Evolutionary conservation across 2,797 vertebrate genomes (phyloP).

Genomic region (Hafferia zeledoni): DNA sequence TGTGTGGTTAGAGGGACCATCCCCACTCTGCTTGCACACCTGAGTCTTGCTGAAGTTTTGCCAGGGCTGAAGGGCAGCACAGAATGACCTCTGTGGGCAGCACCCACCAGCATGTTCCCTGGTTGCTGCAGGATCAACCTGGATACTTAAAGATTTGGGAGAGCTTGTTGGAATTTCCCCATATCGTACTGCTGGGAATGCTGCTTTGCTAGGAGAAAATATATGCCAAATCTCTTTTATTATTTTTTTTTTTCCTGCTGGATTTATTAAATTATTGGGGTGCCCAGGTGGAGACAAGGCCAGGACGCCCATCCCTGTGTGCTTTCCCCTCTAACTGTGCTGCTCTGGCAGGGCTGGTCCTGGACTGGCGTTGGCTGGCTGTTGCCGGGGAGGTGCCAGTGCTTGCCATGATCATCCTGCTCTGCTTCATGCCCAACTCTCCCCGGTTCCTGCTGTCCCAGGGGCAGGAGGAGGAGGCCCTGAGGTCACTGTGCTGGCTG

Average conservation of each 20-base stretch:
- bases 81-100: accelerated
- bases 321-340: neutral
- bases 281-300: neutral
- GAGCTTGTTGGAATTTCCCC: neutral
- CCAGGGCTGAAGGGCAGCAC: neutral
- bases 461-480: constrained; percentile 79
- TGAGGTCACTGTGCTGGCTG: constrained; percentile 85
- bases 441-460: constrained; percentile 90
- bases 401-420: constrained; percentile 83
- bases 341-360: constrained; percentile 78
- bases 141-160: neutral
- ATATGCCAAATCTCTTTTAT: accelerated
- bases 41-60: neutral
- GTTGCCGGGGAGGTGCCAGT: constrained; percentile 85
- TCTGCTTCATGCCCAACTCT: constrained; percentile 91
- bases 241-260: neutral
- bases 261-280: neutral
- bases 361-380: constrained; percentile 93
- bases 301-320: neutral
- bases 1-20: neutral
- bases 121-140: neutral
- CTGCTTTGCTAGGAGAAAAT: neutral
- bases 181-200: accelerated
- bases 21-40: accelerated
- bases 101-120: neutral